Percentiles rank a stretch among this genome's conserved stretches.
phyloP scores from a whole-genome alignment of 2,888 invertebrate genomes.

The Arctia plantaginis region DNA sequence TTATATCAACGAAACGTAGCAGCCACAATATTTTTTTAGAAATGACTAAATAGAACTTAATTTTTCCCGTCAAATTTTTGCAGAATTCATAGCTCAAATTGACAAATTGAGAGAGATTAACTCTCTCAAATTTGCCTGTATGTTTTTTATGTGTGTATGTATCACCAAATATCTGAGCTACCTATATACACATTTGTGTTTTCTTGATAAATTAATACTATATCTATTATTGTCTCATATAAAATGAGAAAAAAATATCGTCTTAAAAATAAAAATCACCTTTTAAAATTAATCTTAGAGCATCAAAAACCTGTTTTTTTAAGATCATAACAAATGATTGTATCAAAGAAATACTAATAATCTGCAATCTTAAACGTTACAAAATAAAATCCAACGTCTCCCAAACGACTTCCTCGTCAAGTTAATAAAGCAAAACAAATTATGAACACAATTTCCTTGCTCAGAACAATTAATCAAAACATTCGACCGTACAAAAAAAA shows the following conservation, averaged over 20 bases:
- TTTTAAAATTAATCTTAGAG: background rate
- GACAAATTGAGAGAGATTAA: too few species aligned
- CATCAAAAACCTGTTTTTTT: background rate
- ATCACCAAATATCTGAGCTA: too few species aligned
- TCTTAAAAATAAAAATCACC: too few species aligned
- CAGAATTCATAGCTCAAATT: too few species aligned
- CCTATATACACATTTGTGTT: too few species aligned
- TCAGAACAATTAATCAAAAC: conserved; percentile 82
- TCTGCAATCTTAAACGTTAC: conserved; percentile 35
- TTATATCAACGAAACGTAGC: conserved; percentile 12
- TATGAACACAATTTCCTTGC: conserved; percentile 72
- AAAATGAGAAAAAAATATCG: background rate
- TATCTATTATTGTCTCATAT: background rate
- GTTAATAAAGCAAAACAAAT: conserved; percentile 84
- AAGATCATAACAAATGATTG: conserved; percentile 11
- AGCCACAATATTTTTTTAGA: conserved; percentile 7
- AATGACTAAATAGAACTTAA: background rate
- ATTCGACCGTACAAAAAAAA: conserved; percentile 68
- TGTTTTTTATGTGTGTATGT: too few species aligned
- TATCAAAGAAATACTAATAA: conserved; percentile 23
- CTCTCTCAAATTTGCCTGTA: too few species aligned
- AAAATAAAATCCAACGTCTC: conserved; percentile 69
- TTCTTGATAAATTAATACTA: background rate
- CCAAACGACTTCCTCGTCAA: conserved; percentile 81
- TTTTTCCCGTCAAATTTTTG: background rate